Evolutionary conservation across 2,797 vertebrate genomes (phyloP).

Genomic region (Furcifer pardalis): DNA sequence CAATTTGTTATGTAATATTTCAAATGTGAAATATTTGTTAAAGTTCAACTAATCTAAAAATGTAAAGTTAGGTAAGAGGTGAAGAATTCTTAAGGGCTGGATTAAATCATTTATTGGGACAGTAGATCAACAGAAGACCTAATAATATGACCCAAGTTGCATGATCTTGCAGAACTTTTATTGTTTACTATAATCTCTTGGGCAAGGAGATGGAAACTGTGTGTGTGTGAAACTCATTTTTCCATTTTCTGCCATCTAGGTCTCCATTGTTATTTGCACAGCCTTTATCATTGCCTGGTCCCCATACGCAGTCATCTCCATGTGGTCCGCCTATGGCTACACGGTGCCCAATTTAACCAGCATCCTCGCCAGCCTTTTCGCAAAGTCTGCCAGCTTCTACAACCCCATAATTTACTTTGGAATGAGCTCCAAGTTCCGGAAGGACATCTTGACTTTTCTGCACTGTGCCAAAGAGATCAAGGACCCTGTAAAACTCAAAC

Average conservation of each 20-base stretch:
- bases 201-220: background rate
- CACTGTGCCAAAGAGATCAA: slow-evolving; percentile 76
- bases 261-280: slow-evolving; percentile 88
- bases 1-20: too few species aligned
- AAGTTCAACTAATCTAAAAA: background rate
- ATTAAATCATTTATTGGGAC: background rate
- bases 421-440: slow-evolving; percentile 89
- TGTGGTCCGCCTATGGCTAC: slow-evolving; percentile 87
- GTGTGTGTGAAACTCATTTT: background rate
- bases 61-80: background rate
- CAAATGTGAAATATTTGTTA: background rate
- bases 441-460: slow-evolving; percentile 78
- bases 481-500: slow-evolving; percentile 82
- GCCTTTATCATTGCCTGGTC: slow-evolving; percentile 90
- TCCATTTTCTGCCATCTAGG: slow-evolving; percentile 69
- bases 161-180: background rate
- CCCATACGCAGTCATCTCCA: slow-evolving; percentile 91
- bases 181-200: background rate
- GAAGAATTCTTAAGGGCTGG: background rate
- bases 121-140: background rate
- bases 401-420: slow-evolving; percentile 90
- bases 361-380: slow-evolving; percentile 87
- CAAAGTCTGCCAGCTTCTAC: slow-evolving; percentile 90
- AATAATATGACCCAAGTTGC: background rate
- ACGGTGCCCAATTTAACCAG: slow-evolving; percentile 85